These are phyloP conservation scores for Barbus barbus DNA, from an alignment of 2,113 vertebrate genomes.

Conservation along the genomic window DNA sequence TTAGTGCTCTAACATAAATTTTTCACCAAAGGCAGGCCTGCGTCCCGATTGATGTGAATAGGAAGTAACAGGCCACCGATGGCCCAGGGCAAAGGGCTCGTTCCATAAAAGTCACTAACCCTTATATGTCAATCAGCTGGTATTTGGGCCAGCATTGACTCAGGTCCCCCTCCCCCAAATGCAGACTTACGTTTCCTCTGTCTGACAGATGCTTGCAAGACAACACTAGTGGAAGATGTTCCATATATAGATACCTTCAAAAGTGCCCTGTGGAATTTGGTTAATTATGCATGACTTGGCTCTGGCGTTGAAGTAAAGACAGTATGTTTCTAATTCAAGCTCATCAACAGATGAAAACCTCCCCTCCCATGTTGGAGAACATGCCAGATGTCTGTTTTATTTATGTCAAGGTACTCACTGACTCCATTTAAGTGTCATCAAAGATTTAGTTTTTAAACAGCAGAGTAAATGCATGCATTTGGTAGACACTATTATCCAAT, in stretches of 20 bases:
- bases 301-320: conserved; percentile 49
- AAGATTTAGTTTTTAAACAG: neutral
- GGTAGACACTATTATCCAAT: neutral
- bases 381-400: conserved; percentile 30
- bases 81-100: conserved; percentile 48
- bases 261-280: conserved; percentile 42
- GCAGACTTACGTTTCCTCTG: conserved; percentile 15
- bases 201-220: conserved; percentile 39
- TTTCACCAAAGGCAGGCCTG: conserved; percentile 15
- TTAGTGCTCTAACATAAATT: neutral
- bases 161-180: conserved; percentile 15
- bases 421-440: neutral
- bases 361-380: conserved; percentile 29
- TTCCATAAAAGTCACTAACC: conserved; percentile 65
- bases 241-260: conserved; percentile 45
- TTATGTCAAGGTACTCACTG: neutral
- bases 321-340: conserved; percentile 56
- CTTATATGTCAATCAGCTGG: conserved; percentile 64
- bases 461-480: neutral
- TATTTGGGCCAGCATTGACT: conserved; percentile 63
- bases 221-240: conserved; percentile 48
- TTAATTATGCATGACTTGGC: conserved; percentile 59
- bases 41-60: conserved; percentile 49
- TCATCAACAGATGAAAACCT: conserved; percentile 48
- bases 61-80: conserved; percentile 54